Evolutionary conservation across 2,797 vertebrate genomes (phyloP).

Genomic region (Helostoma temminkii): DNA sequence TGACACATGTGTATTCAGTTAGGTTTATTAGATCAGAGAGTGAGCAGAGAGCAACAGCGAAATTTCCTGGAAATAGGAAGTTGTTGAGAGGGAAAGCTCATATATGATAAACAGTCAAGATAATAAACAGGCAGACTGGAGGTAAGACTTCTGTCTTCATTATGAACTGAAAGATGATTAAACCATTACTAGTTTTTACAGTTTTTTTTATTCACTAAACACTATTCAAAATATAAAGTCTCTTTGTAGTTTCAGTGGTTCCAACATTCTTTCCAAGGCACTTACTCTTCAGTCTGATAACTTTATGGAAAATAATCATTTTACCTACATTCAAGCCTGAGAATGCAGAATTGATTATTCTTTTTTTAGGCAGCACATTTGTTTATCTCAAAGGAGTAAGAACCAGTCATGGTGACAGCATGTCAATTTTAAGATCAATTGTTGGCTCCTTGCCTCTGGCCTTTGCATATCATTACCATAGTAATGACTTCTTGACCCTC

Average conservation of each 20-base stretch:
- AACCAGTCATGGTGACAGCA: conserved; percentile 81
- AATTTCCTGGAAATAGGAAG: too few relatives aligned
- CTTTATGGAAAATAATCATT: conserved; percentile 74
- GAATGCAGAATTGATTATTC: conserved; percentile 75
- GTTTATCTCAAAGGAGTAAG: conserved; percentile 84
- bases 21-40: too few relatives aligned
- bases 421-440: conserved; percentile 87
- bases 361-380: conserved; percentile 76
- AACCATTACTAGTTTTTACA: not conserved
- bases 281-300: conserved; percentile 67
- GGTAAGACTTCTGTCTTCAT: too few relatives aligned
- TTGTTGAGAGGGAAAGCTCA: too few relatives aligned
- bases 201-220: not conserved
- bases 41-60: too few relatives aligned
- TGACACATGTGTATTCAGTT: too few relatives aligned
- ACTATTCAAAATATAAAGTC: conserved; percentile 10
- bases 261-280: not conserved
- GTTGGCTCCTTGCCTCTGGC: conserved; percentile 80
- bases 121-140: too few relatives aligned
- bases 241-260: conserved; percentile 16
- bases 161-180: conserved; percentile 15
- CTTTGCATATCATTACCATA: conserved; percentile 85
- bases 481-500: conserved; percentile 82
- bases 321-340: conserved; percentile 56
- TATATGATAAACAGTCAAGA: too few relatives aligned